phyloP scores from a whole-genome alignment of 2,113 vertebrate genomes.

The Sander vitreus region DNA sequence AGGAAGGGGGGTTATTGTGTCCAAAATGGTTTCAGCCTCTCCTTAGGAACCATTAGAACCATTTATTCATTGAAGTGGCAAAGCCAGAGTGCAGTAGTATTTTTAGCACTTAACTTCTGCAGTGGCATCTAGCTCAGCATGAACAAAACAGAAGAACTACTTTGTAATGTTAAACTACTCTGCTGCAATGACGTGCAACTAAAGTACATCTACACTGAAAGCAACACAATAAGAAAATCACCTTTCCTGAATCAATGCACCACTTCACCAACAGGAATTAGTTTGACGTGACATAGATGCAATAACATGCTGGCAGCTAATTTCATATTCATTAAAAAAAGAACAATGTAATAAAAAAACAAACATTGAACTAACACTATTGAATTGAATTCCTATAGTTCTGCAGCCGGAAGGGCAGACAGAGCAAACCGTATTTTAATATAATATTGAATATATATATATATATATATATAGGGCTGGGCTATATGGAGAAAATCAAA shows the following conservation, averaged over 20 bases:
- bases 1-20: slow-evolving; percentile 37
- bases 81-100: slow-evolving; percentile 30
- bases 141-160: slow-evolving; percentile 26
- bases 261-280: no score
- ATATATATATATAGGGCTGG: no score
- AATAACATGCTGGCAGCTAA: no score
- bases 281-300: no score
- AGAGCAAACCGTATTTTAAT: no score
- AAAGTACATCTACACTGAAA: background rate
- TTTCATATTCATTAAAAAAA: no score
- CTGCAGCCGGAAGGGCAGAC: no score
- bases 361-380: no score
- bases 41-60: slow-evolving; percentile 61
- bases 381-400: no score
- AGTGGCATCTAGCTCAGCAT: slow-evolving; percentile 21
- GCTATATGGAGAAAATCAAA: no score
- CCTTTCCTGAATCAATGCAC: background rate
- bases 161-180: background rate
- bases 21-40: slow-evolving; percentile 60
- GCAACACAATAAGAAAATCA: slow-evolving; percentile 5
- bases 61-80: slow-evolving; percentile 47
- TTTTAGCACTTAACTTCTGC: slow-evolving; percentile 17
- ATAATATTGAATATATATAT: no score
- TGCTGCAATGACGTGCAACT: background rate
- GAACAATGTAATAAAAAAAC: no score